phyloP scores from a whole-genome alignment of 2,113 vertebrate genomes.

The Brachyistius frenatus region DNA sequence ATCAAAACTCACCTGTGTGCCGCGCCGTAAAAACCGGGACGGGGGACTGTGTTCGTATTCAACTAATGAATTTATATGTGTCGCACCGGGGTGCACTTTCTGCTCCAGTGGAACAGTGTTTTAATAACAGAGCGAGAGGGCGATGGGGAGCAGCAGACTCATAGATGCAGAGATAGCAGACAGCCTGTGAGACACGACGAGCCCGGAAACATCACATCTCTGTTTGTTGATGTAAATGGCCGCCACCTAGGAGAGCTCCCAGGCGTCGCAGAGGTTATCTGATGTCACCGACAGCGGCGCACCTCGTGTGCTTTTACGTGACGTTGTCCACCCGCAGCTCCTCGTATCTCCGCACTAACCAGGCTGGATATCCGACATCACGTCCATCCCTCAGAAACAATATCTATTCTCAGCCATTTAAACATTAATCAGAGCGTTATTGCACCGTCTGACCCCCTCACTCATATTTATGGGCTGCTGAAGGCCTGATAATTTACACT shows the following conservation, averaged over 20 bases:
- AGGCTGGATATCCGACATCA: conserved; percentile 27
- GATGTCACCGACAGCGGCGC: conserved; percentile 2
- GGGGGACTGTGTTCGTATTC: conserved; percentile 29
- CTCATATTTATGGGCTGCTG: conserved; percentile 55
- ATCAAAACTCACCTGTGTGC: conserved; percentile 63
- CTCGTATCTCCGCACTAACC: conserved; percentile 46
- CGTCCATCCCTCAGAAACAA: conserved; percentile 41
- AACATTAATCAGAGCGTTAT: conserved; percentile 66
- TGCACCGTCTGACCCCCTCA: conserved; percentile 54
- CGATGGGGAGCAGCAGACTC: conserved; percentile 4
- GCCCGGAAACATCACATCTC: background rate
- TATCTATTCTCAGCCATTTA: conserved; percentile 35
- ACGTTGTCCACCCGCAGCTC: conserved; percentile 12
- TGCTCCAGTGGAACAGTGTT: conserved; percentile 46
- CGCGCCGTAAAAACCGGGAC: conserved; percentile 1
- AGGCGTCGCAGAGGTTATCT: conserved; percentile 36
- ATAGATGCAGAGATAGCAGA: conserved; percentile 29
- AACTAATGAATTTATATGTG: conserved; percentile 59
- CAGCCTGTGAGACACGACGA: conserved; percentile 1
- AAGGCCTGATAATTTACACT: conserved; percentile 61
- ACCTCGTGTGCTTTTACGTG: conserved; percentile 25
- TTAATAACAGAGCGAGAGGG: conserved; percentile 39
- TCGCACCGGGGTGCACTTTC: conserved; percentile 14
- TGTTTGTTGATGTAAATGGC: conserved; percentile 13
- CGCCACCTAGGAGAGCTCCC: background rate